These are phyloP conservation scores for Neodontobutis hainanensis DNA, from an alignment of 2,113 vertebrate genomes.

Conservation along the genomic window DNA sequence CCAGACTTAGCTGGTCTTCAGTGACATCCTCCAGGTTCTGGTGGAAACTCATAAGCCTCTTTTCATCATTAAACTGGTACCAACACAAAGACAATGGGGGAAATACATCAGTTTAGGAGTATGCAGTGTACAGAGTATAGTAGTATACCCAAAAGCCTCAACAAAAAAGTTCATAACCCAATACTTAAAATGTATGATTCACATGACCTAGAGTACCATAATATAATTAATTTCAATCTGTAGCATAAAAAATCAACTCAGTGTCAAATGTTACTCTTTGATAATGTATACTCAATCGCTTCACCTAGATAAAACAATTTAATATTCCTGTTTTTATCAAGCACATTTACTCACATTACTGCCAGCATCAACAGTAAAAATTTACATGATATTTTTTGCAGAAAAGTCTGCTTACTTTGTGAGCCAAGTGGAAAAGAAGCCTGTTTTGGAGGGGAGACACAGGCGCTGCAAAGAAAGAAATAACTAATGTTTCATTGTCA, in stretches of 20 bases:
- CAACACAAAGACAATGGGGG: background rate
- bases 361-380: background rate
- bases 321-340: too few relatives aligned
- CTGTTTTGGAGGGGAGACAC: conserved; percentile 92
- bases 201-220: background rate
- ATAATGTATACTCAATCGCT: too few relatives aligned
- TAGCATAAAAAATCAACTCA: background rate
- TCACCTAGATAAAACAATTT: too few relatives aligned
- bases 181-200: too few relatives aligned
- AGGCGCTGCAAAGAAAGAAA: conserved; percentile 77
- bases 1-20: conserved; percentile 96
- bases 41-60: conserved; percentile 95
- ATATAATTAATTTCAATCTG: background rate
- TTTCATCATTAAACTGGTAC: conserved; percentile 92
- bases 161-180: too few relatives aligned
- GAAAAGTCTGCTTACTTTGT: conserved; percentile 85
- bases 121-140: too few relatives aligned
- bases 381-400: background rate
- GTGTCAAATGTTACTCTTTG: too few relatives aligned
- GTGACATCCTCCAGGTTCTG: conserved; percentile 96
- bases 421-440: conserved; percentile 94
- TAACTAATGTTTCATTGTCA: conserved; percentile 41
- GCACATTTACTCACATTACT: too few relatives aligned
- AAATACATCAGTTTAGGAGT: background rate
- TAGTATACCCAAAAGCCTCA: too few relatives aligned